These are phyloP conservation scores for Drosophila niveifrons DNA, from an alignment of 2,888 invertebrate species.

Conservation along the genomic window DNA sequence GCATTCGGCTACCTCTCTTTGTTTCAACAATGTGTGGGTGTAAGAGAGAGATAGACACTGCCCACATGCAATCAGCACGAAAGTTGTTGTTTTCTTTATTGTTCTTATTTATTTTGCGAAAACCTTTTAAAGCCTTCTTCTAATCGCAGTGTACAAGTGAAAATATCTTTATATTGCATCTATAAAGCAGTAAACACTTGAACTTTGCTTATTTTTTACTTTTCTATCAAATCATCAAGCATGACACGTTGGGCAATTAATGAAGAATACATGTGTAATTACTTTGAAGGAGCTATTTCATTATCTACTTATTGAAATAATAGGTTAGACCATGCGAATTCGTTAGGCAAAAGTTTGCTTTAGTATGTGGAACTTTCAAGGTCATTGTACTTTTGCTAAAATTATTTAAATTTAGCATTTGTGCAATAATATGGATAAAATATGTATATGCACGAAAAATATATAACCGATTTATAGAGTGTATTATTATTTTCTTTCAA, in stretches of 20 bases:
- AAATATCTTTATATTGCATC: slow-evolving; percentile 15
- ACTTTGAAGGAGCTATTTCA: slow-evolving; percentile 12
- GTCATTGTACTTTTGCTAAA: background rate
- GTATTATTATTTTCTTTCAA: too few relatives aligned
- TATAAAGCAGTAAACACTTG: slow-evolving; percentile 14
- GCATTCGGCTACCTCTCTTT: slow-evolving; percentile 25
- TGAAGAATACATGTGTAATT: slow-evolving; percentile 10
- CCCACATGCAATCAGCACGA: slow-evolving; percentile 11
- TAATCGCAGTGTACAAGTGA: slow-evolving; percentile 30
- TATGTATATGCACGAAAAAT: too few relatives aligned
- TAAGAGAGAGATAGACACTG: background rate
- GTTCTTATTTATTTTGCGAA: slow-evolving; percentile 4
- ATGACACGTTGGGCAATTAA: slow-evolving; percentile 8
- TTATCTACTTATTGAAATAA: background rate
- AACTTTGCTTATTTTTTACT: slow-evolving; percentile 35
- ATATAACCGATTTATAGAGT: too few relatives aligned
- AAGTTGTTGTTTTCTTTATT: slow-evolving; percentile 6
- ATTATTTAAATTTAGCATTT: background rate
- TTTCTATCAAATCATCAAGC: slow-evolving; percentile 7
- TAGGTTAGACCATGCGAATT: background rate
- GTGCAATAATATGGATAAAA: background rate
- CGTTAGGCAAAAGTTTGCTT: background rate
- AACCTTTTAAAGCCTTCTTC: slow-evolving; percentile 15
- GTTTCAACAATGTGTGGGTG: slow-evolving; percentile 3
- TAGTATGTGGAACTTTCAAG: background rate